A percentile compares a stretch with the other conserved stretches of the same genome.
These are phyloP conservation scores for Diplodus puntazzo DNA, from an alignment of 2,797 vertebrate genomes.

Conservation along the genomic window DNA sequence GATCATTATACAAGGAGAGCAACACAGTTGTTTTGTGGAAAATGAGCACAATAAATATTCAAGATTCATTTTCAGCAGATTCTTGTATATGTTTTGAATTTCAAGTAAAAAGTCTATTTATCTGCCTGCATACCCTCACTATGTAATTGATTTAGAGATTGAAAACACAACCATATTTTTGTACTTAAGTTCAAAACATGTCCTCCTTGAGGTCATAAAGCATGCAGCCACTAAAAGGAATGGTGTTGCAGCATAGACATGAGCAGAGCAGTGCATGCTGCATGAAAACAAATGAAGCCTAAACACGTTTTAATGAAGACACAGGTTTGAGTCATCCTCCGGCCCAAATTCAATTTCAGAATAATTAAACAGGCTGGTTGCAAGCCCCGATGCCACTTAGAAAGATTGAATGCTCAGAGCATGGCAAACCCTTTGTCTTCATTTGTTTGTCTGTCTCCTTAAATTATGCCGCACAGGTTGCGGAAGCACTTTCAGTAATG, in stretches of 20 bases:
- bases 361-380: constrained; percentile 74
- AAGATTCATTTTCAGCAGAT: constrained; percentile 5
- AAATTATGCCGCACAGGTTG: constrained; percentile 37
- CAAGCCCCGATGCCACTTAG: constrained; percentile 55
- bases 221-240: constrained; percentile 35
- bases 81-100: neutral
- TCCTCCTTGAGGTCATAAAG: constrained; percentile 24
- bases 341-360: constrained; percentile 69
- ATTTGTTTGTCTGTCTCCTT: constrained; percentile 47
- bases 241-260: constrained; percentile 17
- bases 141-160: constrained; percentile 19
- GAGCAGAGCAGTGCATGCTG: constrained; percentile 20
- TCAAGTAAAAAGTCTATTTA: neutral
- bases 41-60: constrained; percentile 31
- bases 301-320: constrained; percentile 70
- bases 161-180: constrained; percentile 9
- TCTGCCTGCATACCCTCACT: neutral
- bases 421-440: constrained; percentile 38
- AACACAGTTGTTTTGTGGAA: constrained; percentile 31
- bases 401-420: constrained; percentile 63
- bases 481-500: constrained; percentile 57
- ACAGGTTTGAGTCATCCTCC: constrained; percentile 63
- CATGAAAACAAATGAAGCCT: constrained; percentile 66
- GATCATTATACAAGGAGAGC: constrained; percentile 29
- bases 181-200: neutral